Conservation (phyloP, 2,888 invertebrate species). For the Heliconius aoede region DNA sequence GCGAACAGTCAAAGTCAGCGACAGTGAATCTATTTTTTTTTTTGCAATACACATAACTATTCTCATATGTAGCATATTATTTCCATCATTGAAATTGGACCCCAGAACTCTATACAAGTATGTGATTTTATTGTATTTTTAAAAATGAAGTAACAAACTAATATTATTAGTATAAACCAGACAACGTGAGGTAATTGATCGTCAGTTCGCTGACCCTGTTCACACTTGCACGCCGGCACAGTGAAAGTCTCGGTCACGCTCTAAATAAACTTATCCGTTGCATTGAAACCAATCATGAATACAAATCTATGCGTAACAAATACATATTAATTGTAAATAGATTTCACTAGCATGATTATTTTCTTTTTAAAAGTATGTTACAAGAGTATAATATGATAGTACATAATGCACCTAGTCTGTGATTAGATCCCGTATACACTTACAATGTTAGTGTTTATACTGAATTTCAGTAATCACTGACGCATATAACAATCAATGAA, state of each 20-base stretch:
- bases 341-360: slow-evolving; percentile 17
- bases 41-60: too few species aligned
- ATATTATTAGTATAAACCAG: slow-evolving; percentile 1
- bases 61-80: too few species aligned
- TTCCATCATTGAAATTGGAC: too few species aligned
- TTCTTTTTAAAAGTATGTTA: neutral
- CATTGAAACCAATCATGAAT: slow-evolving; percentile 30
- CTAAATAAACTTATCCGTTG: slow-evolving; percentile 36
- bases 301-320: slow-evolving; percentile 11
- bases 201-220: slow-evolving; percentile 26
- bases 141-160: neutral
- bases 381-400: neutral
- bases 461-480: too few species aligned
- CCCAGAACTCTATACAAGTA: too few species aligned
- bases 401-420: neutral
- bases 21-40: too few species aligned
- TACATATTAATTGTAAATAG: slow-evolving; percentile 9
- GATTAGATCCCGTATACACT: too few species aligned
- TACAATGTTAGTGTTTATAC: too few species aligned
- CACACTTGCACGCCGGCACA: slow-evolving; percentile 29
- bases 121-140: neutral
- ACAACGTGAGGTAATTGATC: slow-evolving; percentile 19
- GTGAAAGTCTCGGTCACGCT: slow-evolving; percentile 45
- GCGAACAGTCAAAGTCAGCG: too few species aligned
- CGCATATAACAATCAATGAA: too few species aligned